Base-by-base conservation (phyloP, 2,888 invertebrate genomes). In the Lasioglossum morio region DNA sequence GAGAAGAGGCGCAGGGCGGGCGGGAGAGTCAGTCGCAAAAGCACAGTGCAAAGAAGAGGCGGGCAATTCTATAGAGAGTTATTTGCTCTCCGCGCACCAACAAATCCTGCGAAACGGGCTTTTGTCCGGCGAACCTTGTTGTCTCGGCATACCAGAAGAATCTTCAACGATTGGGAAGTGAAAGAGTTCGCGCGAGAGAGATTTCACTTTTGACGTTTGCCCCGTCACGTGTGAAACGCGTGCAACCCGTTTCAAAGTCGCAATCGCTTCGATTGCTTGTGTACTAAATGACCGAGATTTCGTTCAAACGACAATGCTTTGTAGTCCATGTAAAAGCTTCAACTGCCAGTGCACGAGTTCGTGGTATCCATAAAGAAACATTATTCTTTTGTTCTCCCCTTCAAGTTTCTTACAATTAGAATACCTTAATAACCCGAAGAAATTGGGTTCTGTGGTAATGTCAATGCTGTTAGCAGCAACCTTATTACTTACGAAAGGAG, bases 31-130 rank as follows among this genome's bases (percentile, higher is more conserved):
- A 37, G 34, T 37, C 37, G 66, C 66, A 69, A 69, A 69, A 69
- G 63, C 30, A 69, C 23, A 69, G 66, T 69, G 66, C 37, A 69
- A 69, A 69, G 66, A 69, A 69, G 66, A 34, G 23, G 12, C 66
- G 69, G n/a, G 77, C 34, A 37, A 77, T 77, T 63, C 69, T 77
- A 37, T 53, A 48, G 69, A 69, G 77, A 69, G 77, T 60, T 76
- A 76, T 76, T 76, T 76, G 69, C 69, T 53, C 69, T 43, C 66
- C 23, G n/a, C 48, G 77, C 69, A 69, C 46, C 69, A 53, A 69
- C 69, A 77, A 77, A 70, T 77, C 77, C 69, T 34, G 70, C 48
- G 69, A 69, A 77, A 70, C 77, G 48, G 69, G 46, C 69, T 63
- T 77, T 77, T 46, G 77, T 69, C 77, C 76, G 43, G 63, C 37